phyloP scores from a whole-genome alignment of 2,113 vertebrate genomes.

The Tor tambroides region DNA sequence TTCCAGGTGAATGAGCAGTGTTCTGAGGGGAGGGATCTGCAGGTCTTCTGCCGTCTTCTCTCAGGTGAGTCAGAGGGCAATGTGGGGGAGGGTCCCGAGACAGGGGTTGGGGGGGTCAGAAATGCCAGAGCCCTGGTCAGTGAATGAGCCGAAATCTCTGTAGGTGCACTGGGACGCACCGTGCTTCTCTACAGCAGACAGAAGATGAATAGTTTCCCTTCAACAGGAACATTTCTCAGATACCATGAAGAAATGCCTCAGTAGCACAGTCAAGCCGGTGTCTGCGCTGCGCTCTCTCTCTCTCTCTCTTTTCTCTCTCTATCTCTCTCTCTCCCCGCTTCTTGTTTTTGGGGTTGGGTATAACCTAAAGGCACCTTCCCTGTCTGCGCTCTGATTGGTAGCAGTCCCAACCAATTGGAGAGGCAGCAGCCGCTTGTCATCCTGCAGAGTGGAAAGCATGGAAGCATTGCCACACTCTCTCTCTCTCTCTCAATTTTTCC shows the following conservation, averaged over 20 bases:
- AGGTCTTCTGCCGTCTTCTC: conserved; percentile 67
- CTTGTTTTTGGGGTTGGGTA: conserved; percentile 80
- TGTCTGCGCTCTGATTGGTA: conserved; percentile 80
- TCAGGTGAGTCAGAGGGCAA: conserved; percentile 78
- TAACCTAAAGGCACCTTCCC: conserved; percentile 85
- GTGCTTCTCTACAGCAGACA: conserved; percentile 69
- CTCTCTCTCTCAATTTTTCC: conserved; percentile 32
- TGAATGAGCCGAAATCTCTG: conserved; percentile 59
- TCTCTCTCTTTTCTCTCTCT: conserved; percentile 56
- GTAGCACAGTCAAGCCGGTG: conserved; percentile 60
- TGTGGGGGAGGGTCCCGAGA: conserved; percentile 57
- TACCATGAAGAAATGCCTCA: conserved; percentile 64
- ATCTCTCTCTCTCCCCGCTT: conserved; percentile 58
- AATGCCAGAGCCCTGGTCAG: conserved; percentile 34
- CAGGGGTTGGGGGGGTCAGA: conserved; percentile 36
- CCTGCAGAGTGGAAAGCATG: conserved; percentile 79
- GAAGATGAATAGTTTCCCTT: conserved; percentile 68
- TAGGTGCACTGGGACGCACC: conserved; percentile 62
- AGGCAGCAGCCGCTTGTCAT: conserved; percentile 76
- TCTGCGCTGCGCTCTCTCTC: conserved; percentile 60
- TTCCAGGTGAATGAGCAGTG: conserved; percentile 74
- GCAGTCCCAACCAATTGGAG: conserved; percentile 74
- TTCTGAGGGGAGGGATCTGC: conserved; percentile 66
- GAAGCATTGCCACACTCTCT: conserved; percentile 66
- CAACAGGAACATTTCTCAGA: conserved; percentile 63